phyloP scores from a whole-genome alignment of 2,113 vertebrate genomes.

The Takifugu bimaculatus region DNA sequence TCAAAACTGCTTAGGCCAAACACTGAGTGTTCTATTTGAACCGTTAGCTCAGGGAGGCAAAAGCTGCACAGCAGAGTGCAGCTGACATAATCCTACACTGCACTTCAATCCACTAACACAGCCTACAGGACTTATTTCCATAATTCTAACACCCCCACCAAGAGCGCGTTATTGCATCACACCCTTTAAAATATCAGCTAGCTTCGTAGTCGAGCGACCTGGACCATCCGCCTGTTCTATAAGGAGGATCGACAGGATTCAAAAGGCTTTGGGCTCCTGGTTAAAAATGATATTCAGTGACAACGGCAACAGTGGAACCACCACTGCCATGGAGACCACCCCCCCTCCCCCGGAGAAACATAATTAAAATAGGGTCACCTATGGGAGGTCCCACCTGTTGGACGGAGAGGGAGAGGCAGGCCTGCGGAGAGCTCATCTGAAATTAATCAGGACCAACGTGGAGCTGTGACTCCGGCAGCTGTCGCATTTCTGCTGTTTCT shows the following conservation, averaged over 20 bases:
- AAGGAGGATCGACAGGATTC: background rate
- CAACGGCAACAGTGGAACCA: background rate
- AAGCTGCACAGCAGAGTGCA: constrained; percentile 20
- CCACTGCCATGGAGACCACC: constrained; percentile 52
- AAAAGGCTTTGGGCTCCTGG: background rate
- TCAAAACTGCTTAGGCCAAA: constrained; percentile 15
- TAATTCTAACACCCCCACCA: constrained; percentile 59
- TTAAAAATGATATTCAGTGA: background rate
- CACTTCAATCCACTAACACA: constrained; percentile 56
- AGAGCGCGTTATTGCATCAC: constrained; percentile 39
- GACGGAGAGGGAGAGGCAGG: constrained; percentile 37
- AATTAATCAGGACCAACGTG: constrained; percentile 64
- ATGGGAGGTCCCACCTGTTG: constrained; percentile 57
- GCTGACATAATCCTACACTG: constrained; percentile 60
- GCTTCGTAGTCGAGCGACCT: constrained; percentile 26
- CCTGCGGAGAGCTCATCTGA: constrained; percentile 52
- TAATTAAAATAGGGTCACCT: constrained; percentile 74
- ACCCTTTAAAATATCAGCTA: constrained; percentile 40
- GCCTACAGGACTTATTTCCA: constrained; percentile 58
- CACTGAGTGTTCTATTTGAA: constrained; percentile 7
- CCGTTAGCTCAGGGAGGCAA: constrained; percentile 8
- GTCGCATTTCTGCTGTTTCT: constrained; percentile 1
- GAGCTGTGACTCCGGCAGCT: constrained; percentile 13
- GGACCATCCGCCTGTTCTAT: constrained; percentile 6
- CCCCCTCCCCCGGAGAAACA: constrained; percentile 54